Percentiles rank a stretch among this genome's conserved stretches.
These are phyloP conservation scores for Darwinula stevensoni DNA, from an alignment of 2,888 invertebrate genomes.

Conservation along the genomic window DNA sequence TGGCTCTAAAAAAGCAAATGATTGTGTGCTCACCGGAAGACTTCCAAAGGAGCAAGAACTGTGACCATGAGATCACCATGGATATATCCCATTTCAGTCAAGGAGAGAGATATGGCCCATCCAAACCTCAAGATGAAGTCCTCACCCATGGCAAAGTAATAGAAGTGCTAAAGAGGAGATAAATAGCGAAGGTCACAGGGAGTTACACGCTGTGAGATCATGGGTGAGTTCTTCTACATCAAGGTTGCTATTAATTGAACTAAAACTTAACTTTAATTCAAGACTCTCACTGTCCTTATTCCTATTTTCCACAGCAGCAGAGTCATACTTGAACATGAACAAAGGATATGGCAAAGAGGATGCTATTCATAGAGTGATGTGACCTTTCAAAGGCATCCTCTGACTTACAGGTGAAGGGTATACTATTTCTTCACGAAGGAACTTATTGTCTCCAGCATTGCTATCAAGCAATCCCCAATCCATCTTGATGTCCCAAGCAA, in stretches of 20 bases:
- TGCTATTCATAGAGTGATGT: not conserved
- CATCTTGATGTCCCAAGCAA: conserved; percentile 95
- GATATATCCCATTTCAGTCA: conserved; percentile 44
- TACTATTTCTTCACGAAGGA: conserved; percentile 77
- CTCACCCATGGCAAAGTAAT: conserved; percentile 87
- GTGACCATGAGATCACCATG: conserved; percentile 53
- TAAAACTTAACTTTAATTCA: conserved; percentile 3
- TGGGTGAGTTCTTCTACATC: not conserved
- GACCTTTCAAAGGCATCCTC: conserved; percentile 7
- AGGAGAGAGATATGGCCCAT: conserved; percentile 63
- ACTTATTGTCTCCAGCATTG: conserved; percentile 64
- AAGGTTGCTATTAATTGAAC: not conserved
- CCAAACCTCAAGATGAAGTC: conserved; percentile 73
- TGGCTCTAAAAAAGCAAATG: no score
- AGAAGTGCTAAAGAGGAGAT: conserved; percentile 34
- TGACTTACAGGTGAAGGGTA: conserved; percentile 54
- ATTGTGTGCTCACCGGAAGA: no score
- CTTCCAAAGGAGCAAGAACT: conserved; percentile 53
- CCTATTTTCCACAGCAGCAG: no score
- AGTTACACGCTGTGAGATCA: no score
- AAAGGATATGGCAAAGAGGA: no score
- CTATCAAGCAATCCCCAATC: conserved; percentile 93
- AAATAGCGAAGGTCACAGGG: conserved; percentile 1
- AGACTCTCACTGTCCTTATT: no score
- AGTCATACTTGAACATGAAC: no score